Conservation (phyloP, 2,113 vertebrate genomes). For the Leucopsar rothschildi region DNA sequence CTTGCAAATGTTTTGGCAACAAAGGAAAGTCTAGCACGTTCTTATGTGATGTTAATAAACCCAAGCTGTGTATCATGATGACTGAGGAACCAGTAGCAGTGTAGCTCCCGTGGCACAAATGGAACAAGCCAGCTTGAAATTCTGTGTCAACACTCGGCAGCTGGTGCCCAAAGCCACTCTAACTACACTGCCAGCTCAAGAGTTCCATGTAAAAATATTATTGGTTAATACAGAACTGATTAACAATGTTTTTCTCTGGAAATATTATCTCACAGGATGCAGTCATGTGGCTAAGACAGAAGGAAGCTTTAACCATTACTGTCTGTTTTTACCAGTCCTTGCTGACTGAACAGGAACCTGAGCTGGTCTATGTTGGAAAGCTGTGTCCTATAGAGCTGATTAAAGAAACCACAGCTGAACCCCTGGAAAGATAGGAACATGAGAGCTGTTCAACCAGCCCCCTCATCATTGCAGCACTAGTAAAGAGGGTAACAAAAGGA, state of each 20-base stretch:
- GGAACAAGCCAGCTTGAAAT: neutral
- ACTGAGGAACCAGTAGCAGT: neutral
- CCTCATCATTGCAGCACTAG: neutral
- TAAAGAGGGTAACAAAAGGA: neutral
- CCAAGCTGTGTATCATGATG: neutral
- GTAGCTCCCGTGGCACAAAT: neutral
- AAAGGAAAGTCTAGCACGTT: neutral
- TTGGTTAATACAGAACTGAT: neutral
- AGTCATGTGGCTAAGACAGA: neutral
- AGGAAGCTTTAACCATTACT: neutral
- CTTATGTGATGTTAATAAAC: neutral
- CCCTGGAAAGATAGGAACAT: neutral
- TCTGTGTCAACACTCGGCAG: neutral
- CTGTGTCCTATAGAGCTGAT: neutral
- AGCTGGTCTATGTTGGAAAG: neutral
- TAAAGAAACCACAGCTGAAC: neutral
- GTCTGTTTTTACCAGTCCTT: neutral
- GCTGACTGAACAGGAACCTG: neutral
- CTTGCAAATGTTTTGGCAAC: neutral
- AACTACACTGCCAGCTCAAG: neutral
- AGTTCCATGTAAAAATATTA: neutral
- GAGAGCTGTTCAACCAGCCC: neutral
- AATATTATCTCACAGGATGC: neutral
- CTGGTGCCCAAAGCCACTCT: neutral
- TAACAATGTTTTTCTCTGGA: neutral